Evolutionary conservation across 2,797 vertebrate genomes (phyloP).

Genomic region (Sphaeramia orbicularis): DNA sequence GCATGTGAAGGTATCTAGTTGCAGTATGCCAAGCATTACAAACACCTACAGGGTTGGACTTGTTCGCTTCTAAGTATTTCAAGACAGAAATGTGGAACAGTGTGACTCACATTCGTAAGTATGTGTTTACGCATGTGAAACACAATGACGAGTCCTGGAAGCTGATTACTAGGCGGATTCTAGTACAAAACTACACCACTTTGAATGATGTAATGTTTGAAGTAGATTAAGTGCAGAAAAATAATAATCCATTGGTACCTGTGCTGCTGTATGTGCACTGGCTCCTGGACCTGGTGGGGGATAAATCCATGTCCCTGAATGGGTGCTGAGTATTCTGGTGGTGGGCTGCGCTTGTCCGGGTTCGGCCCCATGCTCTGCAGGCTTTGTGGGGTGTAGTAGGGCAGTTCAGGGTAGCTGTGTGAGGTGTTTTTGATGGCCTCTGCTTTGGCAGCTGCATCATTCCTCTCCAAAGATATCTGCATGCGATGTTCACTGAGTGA

Average conservation of each 20-base stretch:
- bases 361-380: conserved; percentile 59
- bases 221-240: conserved; percentile 1
- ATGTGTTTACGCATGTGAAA: conserved; percentile 77
- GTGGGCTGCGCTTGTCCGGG: conserved; percentile 82
- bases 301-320: conserved; percentile 82
- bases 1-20: conserved; percentile 54
- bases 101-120: conserved; percentile 64
- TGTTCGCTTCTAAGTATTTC: conserved; percentile 55
- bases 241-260: conserved; percentile 74
- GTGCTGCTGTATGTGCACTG: conserved; percentile 76
- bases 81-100: conserved; percentile 46
- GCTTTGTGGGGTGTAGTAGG: conserved; percentile 78
- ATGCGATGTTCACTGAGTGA: conserved; percentile 94
- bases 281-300: conserved; percentile 71
- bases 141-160: conserved; percentile 54
- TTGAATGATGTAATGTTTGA: conserved; percentile 54
- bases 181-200: conserved; percentile 31
- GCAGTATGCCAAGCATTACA: conserved; percentile 64
- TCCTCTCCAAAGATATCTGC: conserved; percentile 93
- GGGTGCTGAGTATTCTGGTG: conserved; percentile 89
- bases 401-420: conserved; percentile 95
- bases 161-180: conserved; percentile 26
- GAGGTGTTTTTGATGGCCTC: conserved; percentile 86
- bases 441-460: conserved; percentile 80
- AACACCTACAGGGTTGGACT: conserved; percentile 63